Base-by-base conservation (phyloP, 1,140 invertebrate genomes). In the Atta cephalotes region DNA sequence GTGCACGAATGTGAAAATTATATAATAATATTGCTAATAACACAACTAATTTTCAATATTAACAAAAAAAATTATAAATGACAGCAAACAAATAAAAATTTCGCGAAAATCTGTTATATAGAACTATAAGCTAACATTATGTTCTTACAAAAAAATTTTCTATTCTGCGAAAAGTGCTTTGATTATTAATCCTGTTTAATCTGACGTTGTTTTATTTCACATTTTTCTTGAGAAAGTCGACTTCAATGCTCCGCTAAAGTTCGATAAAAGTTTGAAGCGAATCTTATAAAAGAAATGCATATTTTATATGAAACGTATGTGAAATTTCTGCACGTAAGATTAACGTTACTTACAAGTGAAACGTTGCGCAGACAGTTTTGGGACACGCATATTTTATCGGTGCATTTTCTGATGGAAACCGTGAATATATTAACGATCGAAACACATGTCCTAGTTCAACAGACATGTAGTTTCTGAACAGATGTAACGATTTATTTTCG, bases 321-420 rank as follows among this genome's bases (percentile, higher is more conserved):
- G 45, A 84, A 74, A 84, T 84, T 62, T 84, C 70, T 74, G 70
- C 58, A 62, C 74, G 58, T 51, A 31, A 74, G 53, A 84, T 84
- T 76, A 84, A 45, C 80, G 72, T 51, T 51, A 18, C 58, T 35
- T n/a, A 25, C 70, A 31, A 45, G 39, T 84, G 80, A 31, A 84
- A 84, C n/a, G 39, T 74, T 62, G 14, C 56, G 56, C 68, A 62
- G 80, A 76, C 80, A 62, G 70, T 84, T 76, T 84, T 39, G 70
- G 80, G 56, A 71, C 79, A 68, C 80, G 56, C 35, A 58, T 81
- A 72, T 71, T 81, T 81, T 81, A 81, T 21, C 51, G 53, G 53
- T 60, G 56, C 21, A 39, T 81, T 62, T 84, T 84, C 70, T 51
- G 58, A 76, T 76, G 39, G 14, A 84, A 76, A 76, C 70, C 39